phyloP scores from a whole-genome alignment of 2,113 vertebrate species.

The Plecturocebus donacophilus region DNA sequence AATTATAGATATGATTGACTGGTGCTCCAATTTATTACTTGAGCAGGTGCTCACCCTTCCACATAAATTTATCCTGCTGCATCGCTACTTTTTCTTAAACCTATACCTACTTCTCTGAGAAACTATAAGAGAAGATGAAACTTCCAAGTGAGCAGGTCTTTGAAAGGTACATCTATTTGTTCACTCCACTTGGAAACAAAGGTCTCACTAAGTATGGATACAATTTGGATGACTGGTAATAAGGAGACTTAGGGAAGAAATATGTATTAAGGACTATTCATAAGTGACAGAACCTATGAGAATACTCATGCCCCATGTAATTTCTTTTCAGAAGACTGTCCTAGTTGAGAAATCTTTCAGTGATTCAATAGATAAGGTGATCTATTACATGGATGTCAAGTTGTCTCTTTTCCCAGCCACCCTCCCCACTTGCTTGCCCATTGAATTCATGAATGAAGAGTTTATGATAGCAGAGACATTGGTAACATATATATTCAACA shows the following conservation, averaged over 20 bases:
- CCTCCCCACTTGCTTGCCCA: not conserved
- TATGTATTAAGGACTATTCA: not conserved
- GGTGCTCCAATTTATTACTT: not conserved
- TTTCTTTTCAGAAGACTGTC: not conserved
- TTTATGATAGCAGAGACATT: not conserved
- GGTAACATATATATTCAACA: not conserved
- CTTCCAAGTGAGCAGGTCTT: not conserved
- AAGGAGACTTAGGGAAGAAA: not conserved
- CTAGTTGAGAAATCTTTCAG: not conserved
- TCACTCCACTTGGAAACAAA: not conserved
- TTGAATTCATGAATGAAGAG: not conserved
- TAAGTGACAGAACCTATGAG: not conserved
- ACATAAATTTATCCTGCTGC: not conserved
- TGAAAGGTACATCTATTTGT: not conserved
- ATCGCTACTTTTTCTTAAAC: not conserved
- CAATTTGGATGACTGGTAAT: not conserved
- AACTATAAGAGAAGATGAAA: not conserved
- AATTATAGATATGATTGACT: not conserved
- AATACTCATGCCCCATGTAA: not conserved
- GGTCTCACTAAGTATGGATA: not conserved
- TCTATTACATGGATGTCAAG: not conserved
- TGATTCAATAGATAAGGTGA: not conserved
- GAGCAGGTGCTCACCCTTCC: not conserved
- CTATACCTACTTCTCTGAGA: not conserved
- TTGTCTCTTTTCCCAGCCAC: not conserved